These are phyloP conservation scores for Zaprionus gabonicus DNA, from an alignment of 1,140 invertebrate genomes.

Conservation along the genomic window DNA sequence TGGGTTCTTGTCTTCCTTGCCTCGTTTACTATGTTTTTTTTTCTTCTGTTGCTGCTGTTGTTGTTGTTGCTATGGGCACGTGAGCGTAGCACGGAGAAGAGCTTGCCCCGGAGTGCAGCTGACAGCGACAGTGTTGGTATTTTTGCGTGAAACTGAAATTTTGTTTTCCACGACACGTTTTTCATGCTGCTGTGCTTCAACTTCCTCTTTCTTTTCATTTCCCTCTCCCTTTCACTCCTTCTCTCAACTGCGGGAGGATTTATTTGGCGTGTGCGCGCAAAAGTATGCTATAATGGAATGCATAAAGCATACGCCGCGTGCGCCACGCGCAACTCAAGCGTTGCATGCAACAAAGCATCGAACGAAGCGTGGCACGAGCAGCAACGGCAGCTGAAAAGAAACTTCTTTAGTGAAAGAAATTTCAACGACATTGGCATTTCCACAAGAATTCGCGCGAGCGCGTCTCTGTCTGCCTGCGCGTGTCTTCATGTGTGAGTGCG, in stretches of 20 bases:
- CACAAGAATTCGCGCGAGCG: background rate
- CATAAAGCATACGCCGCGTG: conserved; percentile 75
- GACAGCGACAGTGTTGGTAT: conserved; percentile 37
- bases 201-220: background rate
- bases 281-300: conserved; percentile 76
- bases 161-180: conserved; percentile 45
- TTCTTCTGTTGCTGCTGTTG: background rate
- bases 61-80: conserved; percentile 26
- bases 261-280: conserved; percentile 67
- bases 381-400: conserved; percentile 8
- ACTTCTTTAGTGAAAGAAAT: conserved; percentile 24
- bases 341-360: conserved; percentile 40
- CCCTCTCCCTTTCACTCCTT: background rate
- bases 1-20: conserved; percentile 1
- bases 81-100: conserved; percentile 21
- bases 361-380: background rate
- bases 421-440: conserved; percentile 24
- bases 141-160: conserved; percentile 47
- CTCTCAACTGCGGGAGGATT: conserved; percentile 22
- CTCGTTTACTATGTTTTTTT: background rate
- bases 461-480: background rate
- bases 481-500: background rate
- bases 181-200: conserved; percentile 21
- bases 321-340: conserved; percentile 32
- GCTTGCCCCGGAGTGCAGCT: conserved; percentile 25